A percentile compares a stretch with the other conserved stretches of the same genome.
Conservation (phyloP, 2,797 vertebrate species). For the Rhinella marina region DNA sequence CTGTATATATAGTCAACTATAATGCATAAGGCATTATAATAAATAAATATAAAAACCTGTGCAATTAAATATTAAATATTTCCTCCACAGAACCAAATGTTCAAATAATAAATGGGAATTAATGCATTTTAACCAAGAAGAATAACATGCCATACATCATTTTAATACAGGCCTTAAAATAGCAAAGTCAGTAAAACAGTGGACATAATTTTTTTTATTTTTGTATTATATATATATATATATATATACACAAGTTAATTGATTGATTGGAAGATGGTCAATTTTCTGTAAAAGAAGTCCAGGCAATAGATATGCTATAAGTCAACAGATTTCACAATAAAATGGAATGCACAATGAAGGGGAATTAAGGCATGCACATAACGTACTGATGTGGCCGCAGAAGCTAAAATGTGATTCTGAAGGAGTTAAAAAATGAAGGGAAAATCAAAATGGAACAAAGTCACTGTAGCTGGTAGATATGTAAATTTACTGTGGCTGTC, state of each 20-base stretch:
- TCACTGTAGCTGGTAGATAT: background rate
- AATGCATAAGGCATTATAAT: background rate
- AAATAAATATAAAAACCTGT: background rate
- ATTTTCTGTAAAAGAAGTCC: background rate
- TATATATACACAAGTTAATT: background rate
- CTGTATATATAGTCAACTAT: background rate
- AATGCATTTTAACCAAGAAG: background rate
- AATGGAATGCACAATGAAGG: background rate
- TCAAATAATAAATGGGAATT: background rate
- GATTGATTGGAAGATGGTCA: background rate
- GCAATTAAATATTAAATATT: too few relatives aligned
- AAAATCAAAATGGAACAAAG: conserved; percentile 19
- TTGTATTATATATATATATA: background rate
- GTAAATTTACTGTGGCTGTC: conserved; percentile 6
- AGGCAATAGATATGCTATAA: background rate
- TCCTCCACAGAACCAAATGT: background rate
- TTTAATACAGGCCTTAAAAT: background rate
- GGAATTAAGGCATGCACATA: background rate
- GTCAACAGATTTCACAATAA: background rate
- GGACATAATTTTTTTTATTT: background rate
- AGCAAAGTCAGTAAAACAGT: background rate
- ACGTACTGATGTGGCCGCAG: background rate
- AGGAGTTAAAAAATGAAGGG: conserved; percentile 8
- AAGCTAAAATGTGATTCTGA: background rate
- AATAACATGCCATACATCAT: background rate